Evolutionary conservation across 2,888 invertebrate species (phyloP), one percentile per base, ranked within the genome.

Genomic region (Frankliniella fusca): DNA sequence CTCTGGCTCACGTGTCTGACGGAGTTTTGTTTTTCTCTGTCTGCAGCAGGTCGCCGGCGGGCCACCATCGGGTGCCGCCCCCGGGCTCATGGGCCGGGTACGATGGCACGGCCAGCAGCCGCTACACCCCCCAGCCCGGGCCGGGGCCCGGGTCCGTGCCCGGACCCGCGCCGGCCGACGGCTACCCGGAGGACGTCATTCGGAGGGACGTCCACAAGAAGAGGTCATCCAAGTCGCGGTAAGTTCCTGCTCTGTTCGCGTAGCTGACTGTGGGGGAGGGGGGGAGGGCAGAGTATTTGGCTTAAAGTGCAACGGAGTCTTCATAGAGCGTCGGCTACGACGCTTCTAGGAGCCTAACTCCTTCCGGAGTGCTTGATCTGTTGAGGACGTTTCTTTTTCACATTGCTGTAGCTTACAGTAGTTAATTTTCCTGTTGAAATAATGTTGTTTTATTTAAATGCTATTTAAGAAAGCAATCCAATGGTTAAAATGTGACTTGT

Each of bases 61-160:
- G 82, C 83, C 84, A 86, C 84, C 86, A 86, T 83, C 85, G 86
- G 83, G 84, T 85, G 82, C 83, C 85, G 84, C 83, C 84, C 80
- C 61, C 84, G 83, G 83, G 82, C 83, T 82, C 84, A 23, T 70
- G 70, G 70, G 23, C 9, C 70, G 80, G 81, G 84, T 81, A 85
- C 83, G 84, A 84, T 80, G 82, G 82, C 54, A 83, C 85, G n/a
- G 83, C 85, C 65, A 23, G 23, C 70, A 23, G 70, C 70, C 20
- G 70, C 23, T 70, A 70, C 70, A 70, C 70, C 83, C 70, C 70
- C 83, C 81, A 49, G 83, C 83, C 81, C 81, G 83, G 82, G 83
- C 84, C 83, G 83, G 83, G 83, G 83, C 82, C 81, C 83, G 82
- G 82, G 83, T 81, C 82, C 84, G 81, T 48, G 82, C 80, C 80